phyloP scores from a whole-genome alignment of 2,888 invertebrate genomes.

The Drosophila affinis region DNA sequence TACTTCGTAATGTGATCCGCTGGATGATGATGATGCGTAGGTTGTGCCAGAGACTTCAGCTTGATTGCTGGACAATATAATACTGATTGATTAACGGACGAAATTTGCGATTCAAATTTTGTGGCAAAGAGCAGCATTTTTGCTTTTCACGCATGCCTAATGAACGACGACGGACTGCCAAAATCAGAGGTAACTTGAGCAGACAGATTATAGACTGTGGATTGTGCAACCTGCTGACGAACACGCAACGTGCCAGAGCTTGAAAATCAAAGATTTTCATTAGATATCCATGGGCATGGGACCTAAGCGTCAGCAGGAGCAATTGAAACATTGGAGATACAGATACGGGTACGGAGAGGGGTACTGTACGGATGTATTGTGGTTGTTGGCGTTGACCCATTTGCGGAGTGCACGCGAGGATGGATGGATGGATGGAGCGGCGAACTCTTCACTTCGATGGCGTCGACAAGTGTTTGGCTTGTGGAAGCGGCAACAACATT shows the following conservation, averaged over 20 bases:
- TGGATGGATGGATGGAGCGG: slow-evolving; percentile 24
- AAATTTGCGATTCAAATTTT: slow-evolving; percentile 48
- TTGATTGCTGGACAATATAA: slow-evolving; percentile 32
- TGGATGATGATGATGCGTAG: slow-evolving; percentile 22
- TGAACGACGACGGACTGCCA: slow-evolving; percentile 30
- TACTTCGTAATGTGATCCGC: slow-evolving; percentile 14
- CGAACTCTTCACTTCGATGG: slow-evolving; percentile 60
- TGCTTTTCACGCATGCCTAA: slow-evolving; percentile 47
- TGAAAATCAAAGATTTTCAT: slow-evolving; percentile 68
- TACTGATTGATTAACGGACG: slow-evolving; percentile 41
- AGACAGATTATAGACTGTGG: slow-evolving; percentile 52
- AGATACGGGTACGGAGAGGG: too few species aligned
- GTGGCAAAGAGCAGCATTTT: slow-evolving; percentile 15
- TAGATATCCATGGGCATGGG: slow-evolving; percentile 40
- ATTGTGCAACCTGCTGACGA: slow-evolving; percentile 60
- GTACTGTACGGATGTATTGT: slow-evolving; percentile 10
- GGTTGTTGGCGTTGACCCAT: slow-evolving; percentile 68
- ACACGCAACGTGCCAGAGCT: slow-evolving; percentile 69
- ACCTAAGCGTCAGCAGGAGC: slow-evolving; percentile 26
- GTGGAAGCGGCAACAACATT: slow-evolving; percentile 42
- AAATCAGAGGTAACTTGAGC: slow-evolving; percentile 44
- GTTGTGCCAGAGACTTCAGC: slow-evolving; percentile 8
- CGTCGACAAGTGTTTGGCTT: slow-evolving; percentile 71
- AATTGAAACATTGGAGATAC: slow-evolving; percentile 63
- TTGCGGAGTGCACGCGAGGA: slow-evolving; percentile 72